These are phyloP conservation scores for Papilio machaon DNA, from an alignment of 1,140 invertebrate genomes.

Conservation along the genomic window DNA sequence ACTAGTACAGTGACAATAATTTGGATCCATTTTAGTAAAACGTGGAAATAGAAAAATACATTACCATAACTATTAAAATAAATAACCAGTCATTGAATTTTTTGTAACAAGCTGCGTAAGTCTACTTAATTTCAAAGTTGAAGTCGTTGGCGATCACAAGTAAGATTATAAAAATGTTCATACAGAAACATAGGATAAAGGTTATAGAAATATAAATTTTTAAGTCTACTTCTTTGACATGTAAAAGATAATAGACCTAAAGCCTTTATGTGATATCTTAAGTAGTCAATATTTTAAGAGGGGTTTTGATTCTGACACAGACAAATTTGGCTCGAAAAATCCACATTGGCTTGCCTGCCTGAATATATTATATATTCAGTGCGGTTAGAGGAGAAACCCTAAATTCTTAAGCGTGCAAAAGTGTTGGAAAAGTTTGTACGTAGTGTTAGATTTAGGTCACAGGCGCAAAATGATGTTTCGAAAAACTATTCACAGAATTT, in stretches of 20 bases:
- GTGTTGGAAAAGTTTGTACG: constrained; percentile 4
- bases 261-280: constrained; percentile 4
- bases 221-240: background rate
- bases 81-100: too few species aligned
- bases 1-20: too few species aligned
- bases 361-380: constrained; percentile 20
- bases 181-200: background rate
- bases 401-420: constrained; percentile 24
- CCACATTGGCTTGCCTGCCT: background rate
- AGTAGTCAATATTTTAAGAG: constrained; percentile 27
- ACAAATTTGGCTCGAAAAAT: constrained; percentile 11
- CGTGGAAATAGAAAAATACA: too few species aligned
- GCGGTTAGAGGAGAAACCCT: constrained; percentile 11
- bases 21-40: too few species aligned
- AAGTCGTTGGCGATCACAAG: too few species aligned
- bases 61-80: too few species aligned
- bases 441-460: constrained; percentile 21
- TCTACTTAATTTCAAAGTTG: too few species aligned
- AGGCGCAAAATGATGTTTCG: background rate
- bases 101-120: too few species aligned
- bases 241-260: background rate
- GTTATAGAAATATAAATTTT: background rate
- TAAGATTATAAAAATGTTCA: background rate
- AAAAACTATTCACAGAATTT: background rate
- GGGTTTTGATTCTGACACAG: constrained; percentile 17